Percentiles rank a stretch among this genome's conserved stretches.
Evolutionary conservation across 1,140 invertebrate genomes (phyloP).

Genomic region (Meloidogyne floridensis): DNA sequence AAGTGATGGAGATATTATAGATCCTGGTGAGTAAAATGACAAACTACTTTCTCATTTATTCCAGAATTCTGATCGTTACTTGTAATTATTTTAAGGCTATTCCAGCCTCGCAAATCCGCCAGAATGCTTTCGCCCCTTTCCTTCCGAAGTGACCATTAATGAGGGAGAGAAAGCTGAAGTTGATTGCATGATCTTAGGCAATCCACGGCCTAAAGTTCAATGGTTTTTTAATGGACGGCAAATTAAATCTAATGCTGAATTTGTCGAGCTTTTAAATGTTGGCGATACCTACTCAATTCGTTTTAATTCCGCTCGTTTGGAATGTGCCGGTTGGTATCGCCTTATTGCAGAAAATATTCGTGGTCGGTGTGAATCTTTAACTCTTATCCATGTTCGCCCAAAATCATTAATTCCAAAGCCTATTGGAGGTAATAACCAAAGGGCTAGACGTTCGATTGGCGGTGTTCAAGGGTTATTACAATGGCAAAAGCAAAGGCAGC

Average conservation of each 20-base stretch:
- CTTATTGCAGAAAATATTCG: constrained; percentile 68
- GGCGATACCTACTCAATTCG: constrained; percentile 66
- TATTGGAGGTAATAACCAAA: constrained; percentile 12
- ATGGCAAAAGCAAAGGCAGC: neutral
- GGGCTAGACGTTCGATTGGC: constrained; percentile 15
- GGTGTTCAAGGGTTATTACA: constrained; percentile 7
- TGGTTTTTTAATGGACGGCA: constrained; percentile 69
- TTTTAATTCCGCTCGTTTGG: constrained; percentile 54
- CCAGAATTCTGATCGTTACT: neutral
- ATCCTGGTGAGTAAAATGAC: constrained; percentile 16
- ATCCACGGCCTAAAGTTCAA: constrained; percentile 69
- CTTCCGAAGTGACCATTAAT: constrained; percentile 64
- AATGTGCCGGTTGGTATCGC: constrained; percentile 63
- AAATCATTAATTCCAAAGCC: constrained; percentile 57
- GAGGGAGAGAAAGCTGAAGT: constrained; percentile 67
- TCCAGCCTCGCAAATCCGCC: constrained; percentile 55
- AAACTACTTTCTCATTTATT: neutral
- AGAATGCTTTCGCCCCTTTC: constrained; percentile 63
- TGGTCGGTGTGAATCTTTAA: constrained; percentile 67
- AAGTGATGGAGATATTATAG: constrained; percentile 26
- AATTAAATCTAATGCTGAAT: constrained; percentile 61
- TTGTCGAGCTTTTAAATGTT: constrained; percentile 66
- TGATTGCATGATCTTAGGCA: constrained; percentile 68
- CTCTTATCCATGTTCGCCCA: constrained; percentile 59
- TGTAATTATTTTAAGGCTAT: constrained; percentile 40